Evolutionary conservation across 2,888 invertebrate genomes (phyloP).

Genomic region (Cremastinae sp.): DNA sequence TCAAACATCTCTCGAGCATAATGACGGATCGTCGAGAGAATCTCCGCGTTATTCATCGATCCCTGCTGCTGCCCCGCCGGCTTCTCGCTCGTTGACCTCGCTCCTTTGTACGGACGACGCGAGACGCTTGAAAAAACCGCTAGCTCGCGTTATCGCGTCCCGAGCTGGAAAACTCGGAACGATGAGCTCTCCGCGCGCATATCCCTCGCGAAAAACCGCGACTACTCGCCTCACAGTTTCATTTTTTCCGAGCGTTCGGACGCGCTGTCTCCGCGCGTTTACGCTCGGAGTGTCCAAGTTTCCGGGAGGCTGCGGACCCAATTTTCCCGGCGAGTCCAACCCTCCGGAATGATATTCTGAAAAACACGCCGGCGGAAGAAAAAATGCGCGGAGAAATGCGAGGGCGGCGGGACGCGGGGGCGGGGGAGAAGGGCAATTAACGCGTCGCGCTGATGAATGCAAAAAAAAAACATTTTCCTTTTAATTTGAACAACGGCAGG

Average conservation of each 20-base stretch:
- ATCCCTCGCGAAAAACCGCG: too few species aligned
- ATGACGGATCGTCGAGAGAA: slow-evolving; percentile 1
- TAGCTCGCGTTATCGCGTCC: too few species aligned
- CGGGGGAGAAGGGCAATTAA: slow-evolving; percentile 35
- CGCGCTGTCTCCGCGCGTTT: too few species aligned
- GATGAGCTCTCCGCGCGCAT: too few species aligned
- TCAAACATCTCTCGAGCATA: slow-evolving; percentile 36
- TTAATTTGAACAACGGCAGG: slow-evolving; percentile 43
- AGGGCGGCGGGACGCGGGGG: neutral
- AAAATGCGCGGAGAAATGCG: neutral
- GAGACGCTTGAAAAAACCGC: too few species aligned
- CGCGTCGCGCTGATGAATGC: slow-evolving; percentile 38
- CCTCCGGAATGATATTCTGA: neutral
- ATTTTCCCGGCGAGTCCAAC: neutral
- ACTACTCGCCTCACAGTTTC: too few species aligned
- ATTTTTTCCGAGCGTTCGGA: too few species aligned
- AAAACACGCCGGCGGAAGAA: neutral
- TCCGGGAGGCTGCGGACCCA: neutral
- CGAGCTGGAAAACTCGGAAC: too few species aligned
- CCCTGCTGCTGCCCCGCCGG: slow-evolving; percentile 5
- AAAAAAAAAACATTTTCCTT: slow-evolving; percentile 41
- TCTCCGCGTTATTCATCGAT: neutral
- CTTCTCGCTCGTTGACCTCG: neutral
- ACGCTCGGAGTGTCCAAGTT: too few species aligned
- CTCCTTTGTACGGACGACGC: neutral